Evolutionary conservation across 2,113 vertebrate species (phyloP), one percentile per base, ranked within the genome.

Genomic region (Illadopsis cleaveri): DNA sequence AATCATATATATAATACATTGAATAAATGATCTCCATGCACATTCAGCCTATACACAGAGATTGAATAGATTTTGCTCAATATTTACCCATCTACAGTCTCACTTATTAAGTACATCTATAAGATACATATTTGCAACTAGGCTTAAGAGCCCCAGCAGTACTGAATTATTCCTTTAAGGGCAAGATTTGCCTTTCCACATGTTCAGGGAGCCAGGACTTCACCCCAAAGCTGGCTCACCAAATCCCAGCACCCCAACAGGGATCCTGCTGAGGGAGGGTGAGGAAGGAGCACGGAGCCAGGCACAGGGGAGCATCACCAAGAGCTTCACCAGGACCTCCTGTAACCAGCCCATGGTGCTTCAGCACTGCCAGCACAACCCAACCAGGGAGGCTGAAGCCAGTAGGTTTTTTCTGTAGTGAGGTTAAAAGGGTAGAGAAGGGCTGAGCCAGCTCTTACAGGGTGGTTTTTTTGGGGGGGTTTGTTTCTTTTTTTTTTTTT

Each of bases 381-480:
- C 28, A 42, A 37, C 1, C 3, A 2, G 37, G 6, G 54, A 93
- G 61, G 66, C 38, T 50, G 57, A 38, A 66, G 40, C 18, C 5
- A 40, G 53, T 37, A 64, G 10, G 30, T 47, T 82, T 85, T 76
- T 75, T 44, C 30, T 20, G 35, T 9, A 82, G 73, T 1, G 47
- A 95, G 96, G 86, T 96, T 80, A 93, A 96, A 97, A 96, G 96
- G 91, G 86, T 62, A 92, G 73, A 80, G 89, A 94, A 97, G 75
- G 89, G 89, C 93, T 75, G 72, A 95, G 91, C 70, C 86, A 95
- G 97, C 91, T 90, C 92, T 93, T 90, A 91, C 80, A 90, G 64
- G 54, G 82, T 82, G 79, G n/a, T 9, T 38, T 88, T 60, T 51
- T 30, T 27, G n/a, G 38, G 38, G 38, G 38, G n/a, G n/a, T n/a